Percentiles rank a stretch among this genome's conserved stretches.
phyloP scores from a whole-genome alignment of 2,888 invertebrate genomes.

The Pachymerium ferrugineum region DNA sequence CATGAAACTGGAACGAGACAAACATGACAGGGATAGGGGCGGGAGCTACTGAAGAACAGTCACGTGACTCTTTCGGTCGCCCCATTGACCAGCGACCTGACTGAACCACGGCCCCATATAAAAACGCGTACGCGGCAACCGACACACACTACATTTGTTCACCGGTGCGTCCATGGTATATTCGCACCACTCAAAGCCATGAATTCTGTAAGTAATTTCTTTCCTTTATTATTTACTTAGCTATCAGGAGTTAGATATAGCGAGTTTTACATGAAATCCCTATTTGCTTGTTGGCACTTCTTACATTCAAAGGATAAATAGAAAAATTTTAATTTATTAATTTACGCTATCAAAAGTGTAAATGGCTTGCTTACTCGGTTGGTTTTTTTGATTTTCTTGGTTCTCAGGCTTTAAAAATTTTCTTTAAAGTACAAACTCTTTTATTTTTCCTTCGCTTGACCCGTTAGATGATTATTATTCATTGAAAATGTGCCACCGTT shows the following conservation, averaged over 20 bases:
- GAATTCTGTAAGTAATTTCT: not conserved
- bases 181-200: not conserved
- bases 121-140: not conserved
- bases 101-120: conserved; percentile 8
- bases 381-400: too few species aligned
- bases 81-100: conserved; percentile 13
- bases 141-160: not conserved
- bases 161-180: conserved; percentile 4
- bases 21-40: not conserved
- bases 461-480: too few species aligned
- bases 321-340: too few species aligned
- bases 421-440: too few species aligned
- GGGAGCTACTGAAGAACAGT: not conserved
- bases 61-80: not conserved
- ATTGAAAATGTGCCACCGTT: not conserved
- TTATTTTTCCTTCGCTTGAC: too few species aligned
- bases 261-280: too few species aligned
- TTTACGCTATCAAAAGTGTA: too few species aligned
- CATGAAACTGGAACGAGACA: not conserved
- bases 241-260: not conserved
- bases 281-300: too few species aligned
- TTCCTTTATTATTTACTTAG: not conserved
- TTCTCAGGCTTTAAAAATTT: too few species aligned
- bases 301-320: too few species aligned
- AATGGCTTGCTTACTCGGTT: too few species aligned